These are phyloP conservation scores for Sakesphorus luctuosus DNA, from an alignment of 2,113 vertebrate genomes.

Conservation along the genomic window DNA sequence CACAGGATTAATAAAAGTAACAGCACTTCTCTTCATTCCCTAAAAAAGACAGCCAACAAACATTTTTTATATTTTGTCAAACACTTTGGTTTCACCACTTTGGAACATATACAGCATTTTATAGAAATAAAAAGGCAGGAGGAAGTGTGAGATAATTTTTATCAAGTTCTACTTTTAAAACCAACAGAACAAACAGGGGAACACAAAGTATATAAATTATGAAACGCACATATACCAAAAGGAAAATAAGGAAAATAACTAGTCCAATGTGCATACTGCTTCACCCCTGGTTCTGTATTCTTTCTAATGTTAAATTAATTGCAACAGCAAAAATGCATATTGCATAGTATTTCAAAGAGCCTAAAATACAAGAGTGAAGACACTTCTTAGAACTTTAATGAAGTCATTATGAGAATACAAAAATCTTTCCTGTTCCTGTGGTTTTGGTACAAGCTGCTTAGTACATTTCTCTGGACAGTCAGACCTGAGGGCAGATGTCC, in stretches of 20 bases:
- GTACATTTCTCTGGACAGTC: not conserved
- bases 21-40: not conserved
- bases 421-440: not conserved
- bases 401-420: not conserved
- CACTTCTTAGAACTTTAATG: not conserved
- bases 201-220: not conserved
- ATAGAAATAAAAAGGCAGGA: not conserved
- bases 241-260: not conserved
- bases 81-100: not conserved
- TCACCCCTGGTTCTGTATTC: not conserved
- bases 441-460: not conserved
- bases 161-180: not conserved
- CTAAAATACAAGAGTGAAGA: not conserved
- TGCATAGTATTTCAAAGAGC: not conserved
- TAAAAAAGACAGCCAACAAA: not conserved
- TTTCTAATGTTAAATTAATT: not conserved
- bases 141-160: not conserved
- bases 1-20: not conserved
- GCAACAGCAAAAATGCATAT: not conserved
- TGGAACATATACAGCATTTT: not conserved
- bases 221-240: not conserved
- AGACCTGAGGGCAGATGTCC: not conserved
- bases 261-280: not conserved
- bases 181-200: not conserved
- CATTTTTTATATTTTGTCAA: not conserved